Evolutionary conservation across 2,888 invertebrate species (phyloP), one percentile per base, ranked within the genome.

Genomic region (Toxonevra muliebris): DNA sequence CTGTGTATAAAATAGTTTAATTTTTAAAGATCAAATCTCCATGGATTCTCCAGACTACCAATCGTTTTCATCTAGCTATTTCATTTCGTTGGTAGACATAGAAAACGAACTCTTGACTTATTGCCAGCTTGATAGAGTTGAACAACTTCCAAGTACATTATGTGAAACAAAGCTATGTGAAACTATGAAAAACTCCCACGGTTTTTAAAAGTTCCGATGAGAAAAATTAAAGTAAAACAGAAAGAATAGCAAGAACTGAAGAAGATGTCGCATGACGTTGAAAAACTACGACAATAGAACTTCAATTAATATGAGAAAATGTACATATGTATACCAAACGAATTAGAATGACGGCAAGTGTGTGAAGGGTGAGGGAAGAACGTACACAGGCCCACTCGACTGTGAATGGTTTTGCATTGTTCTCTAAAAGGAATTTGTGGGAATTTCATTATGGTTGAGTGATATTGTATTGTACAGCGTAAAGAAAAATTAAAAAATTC

Each of bases 101-200:
- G 19, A 57, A 57, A 19, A 30, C 57, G 20, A 30, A n/a, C 20
- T 10, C 20, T 19, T 19, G n/a, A 57, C 17, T n/a, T 13, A 42
- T n/a, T n/a, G n/a, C n/a, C n/a, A n/a, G n/a, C n/a, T n/a, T n/a
- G n/a, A n/a, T n/a, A n/a, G 43, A 62, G n/a, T 54, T 53, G 12
- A 62, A 54, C n/a, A 61, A 30, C 30, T n/a, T 52, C 9, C 20
- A 61, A 61, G 61, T 61, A 50, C 52, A 4, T 30, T 30, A 4
- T 30, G 30, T 30, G 30, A 7, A 7, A 30, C 30, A 30, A 30
- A 30, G 42, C 40, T 50, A 17, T 19, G 12, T 42, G n/a, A 20
- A n/a, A n/a, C n/a, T n/a, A n/a, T 61, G 19, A 65, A 65, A 67
- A 40, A 69, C 67, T 69, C 70, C 66, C 70, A 71, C 70, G 66